phyloP scores from a whole-genome alignment of 1,140 invertebrate species.

The Glossosoma conforme region DNA sequence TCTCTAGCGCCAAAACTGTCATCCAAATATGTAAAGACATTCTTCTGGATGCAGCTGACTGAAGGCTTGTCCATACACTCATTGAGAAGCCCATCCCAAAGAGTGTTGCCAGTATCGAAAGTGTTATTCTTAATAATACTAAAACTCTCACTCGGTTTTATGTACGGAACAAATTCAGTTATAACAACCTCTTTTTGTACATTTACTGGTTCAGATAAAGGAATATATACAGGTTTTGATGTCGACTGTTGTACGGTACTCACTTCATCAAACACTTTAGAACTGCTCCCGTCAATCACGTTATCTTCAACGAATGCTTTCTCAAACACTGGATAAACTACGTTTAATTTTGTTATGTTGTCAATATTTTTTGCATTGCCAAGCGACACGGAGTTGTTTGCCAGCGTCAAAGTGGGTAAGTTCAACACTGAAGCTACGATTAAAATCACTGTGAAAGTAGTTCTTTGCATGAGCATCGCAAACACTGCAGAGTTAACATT shows the following conservation, averaged over 20 bases:
- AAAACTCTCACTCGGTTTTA: too few species aligned
- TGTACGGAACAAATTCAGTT: background rate
- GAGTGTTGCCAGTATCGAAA: conserved; percentile 57
- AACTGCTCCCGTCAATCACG: conserved; percentile 5
- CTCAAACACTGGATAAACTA: conserved; percentile 4
- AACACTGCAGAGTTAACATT: conserved; percentile 23
- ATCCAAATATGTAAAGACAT: conserved; percentile 65
- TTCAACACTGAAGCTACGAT: conserved; percentile 9
- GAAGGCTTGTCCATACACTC: conserved; percentile 61
- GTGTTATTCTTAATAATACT: conserved; percentile 47
- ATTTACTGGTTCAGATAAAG: too few species aligned
- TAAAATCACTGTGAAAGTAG: conserved; percentile 23
- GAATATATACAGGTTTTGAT: conserved; percentile 23
- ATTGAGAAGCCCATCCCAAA: conserved; percentile 66
- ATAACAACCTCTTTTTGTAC: too few species aligned
- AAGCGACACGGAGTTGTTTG: too few species aligned
- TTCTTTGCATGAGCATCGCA: conserved; percentile 28
- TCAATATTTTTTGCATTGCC: too few species aligned
- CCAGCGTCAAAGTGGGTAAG: too few species aligned
- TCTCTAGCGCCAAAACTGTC: conserved; percentile 55
- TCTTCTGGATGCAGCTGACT: conserved; percentile 70
- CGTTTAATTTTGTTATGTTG: background rate
- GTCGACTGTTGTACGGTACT: too few species aligned
- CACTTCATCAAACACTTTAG: too few species aligned
- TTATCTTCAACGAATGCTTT: conserved; percentile 9